Base-by-base conservation (phyloP, 2,113 vertebrate genomes). In the Syrmaticus mikado region DNA sequence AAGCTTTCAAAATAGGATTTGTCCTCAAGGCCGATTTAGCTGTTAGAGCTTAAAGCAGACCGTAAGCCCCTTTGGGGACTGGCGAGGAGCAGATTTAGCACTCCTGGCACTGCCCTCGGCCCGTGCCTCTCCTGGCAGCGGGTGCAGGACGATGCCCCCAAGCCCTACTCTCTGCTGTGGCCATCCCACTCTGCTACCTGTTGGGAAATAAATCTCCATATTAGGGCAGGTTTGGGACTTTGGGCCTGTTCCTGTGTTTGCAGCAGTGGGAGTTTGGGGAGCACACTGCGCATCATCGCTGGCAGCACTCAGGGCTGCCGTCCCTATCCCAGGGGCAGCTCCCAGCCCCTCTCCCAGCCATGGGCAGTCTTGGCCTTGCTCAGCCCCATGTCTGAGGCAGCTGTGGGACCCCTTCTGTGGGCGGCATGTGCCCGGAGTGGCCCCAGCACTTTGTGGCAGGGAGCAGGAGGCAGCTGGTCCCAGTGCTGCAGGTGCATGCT, bases 1-100 rank as follows among this genome's bases (percentile, higher is more conserved):
- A 95, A 95, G 94, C 94, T 93, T 94, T 68, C 89, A 55, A 80
- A 95, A 96, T 96, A 96, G 96, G 96, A 96, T 96, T 96, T 95
- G 93, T 82, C 25, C 92, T 12, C 58, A 95, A 95, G 94, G 90
- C 96, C 36, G 96, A 95, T 95, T 95, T 96, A 91, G 92, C 92
- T 82, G 90, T 91, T 93, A 94, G 85, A 95, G 93, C 94, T 95
- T 92, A 94, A 91, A 32, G 85, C 76, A 71, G 78, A n/a, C 91
- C 34, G 81, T 95, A 92, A 93, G 94, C 89, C 91, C 43, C 17
- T 7, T 0, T 73, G 75, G 53, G 86, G 89, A 70, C 45, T 53
- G 89, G 50, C 73, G 66, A 64, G 83, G 6, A 9, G 57, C 55
- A 45, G 93, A 53, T 90, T 90, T 40, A 81, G 50, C 7, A 4